Percentiles rank a stretch among this genome's conserved stretches.
phyloP scores from a whole-genome alignment of 2,113 vertebrate species.

The Beaufortia kweichowensis region DNA sequence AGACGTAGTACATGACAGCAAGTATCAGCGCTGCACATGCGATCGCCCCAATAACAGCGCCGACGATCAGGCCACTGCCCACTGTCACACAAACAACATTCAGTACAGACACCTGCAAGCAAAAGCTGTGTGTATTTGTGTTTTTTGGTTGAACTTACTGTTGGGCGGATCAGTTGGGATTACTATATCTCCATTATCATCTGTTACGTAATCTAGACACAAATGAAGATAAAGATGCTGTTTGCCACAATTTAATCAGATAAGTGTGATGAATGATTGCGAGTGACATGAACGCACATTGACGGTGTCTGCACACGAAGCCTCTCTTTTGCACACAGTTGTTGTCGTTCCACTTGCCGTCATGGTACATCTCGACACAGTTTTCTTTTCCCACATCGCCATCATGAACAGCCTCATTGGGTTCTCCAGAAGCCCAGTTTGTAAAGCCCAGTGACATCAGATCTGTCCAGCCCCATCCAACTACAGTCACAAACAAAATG shows the following conservation, averaged over 20 bases:
- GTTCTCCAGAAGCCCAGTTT: slow-evolving; percentile 75
- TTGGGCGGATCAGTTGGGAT: slow-evolving; percentile 61
- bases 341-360: slow-evolving; percentile 78
- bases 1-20: slow-evolving; percentile 64
- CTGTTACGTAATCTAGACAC: slow-evolving; percentile 66
- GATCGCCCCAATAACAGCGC: slow-evolving; percentile 59
- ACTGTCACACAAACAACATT: not conserved
- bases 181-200: slow-evolving; percentile 51
- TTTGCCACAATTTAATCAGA: too few species aligned
- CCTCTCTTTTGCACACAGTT: slow-evolving; percentile 72
- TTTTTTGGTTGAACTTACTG: slow-evolving; percentile 57
- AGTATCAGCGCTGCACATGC: slow-evolving; percentile 48
- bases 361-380: slow-evolving; percentile 76
- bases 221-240: slow-evolving; percentile 8
- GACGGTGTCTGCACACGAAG: slow-evolving; percentile 68
- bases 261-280: too few species aligned
- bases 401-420: slow-evolving; percentile 64
- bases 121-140: not conserved
- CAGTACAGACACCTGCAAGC: too few species aligned
- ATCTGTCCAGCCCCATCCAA: slow-evolving; percentile 76
- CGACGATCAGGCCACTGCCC: slow-evolving; percentile 57
- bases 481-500: slow-evolving; percentile 49
- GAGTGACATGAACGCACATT: slow-evolving; percentile 61
- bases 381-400: slow-evolving; percentile 60
- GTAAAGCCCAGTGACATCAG: slow-evolving; percentile 62